These are phyloP conservation scores for Muscicapa striata DNA, from an alignment of 2,797 vertebrate species.

Conservation along the genomic window DNA sequence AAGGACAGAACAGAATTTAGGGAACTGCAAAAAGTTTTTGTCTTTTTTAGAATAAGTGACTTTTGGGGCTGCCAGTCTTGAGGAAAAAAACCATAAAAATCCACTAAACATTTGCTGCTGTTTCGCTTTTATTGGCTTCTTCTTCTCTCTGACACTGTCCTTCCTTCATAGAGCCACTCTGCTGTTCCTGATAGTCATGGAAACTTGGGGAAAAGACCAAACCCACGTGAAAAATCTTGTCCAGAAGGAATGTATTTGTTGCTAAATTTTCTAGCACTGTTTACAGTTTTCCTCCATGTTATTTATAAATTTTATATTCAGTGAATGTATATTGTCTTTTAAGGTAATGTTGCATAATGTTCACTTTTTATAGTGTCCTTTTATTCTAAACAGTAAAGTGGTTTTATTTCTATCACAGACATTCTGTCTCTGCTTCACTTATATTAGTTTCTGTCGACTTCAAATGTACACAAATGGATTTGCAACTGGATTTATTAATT, in stretches of 20 bases:
- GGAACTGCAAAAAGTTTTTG: neutral
- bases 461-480: neutral
- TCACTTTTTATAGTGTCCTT: slow-evolving; percentile 86
- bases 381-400: slow-evolving; percentile 86
- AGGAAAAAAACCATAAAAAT: neutral
- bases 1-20: neutral
- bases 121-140: slow-evolving; percentile 11
- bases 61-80: neutral
- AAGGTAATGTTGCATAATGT: slow-evolving; percentile 82
- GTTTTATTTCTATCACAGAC: slow-evolving; percentile 85
- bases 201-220: slow-evolving; percentile 67
- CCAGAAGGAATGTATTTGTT: slow-evolving; percentile 82
- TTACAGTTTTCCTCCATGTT: slow-evolving; percentile 84
- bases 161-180: slow-evolving; percentile 58
- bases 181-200: slow-evolving; percentile 70
- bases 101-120: neutral
- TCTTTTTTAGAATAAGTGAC: neutral
- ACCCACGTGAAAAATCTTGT: slow-evolving; percentile 72
- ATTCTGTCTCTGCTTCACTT: slow-evolving; percentile 64
- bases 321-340: slow-evolving; percentile 87
- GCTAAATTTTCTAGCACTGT: slow-evolving; percentile 84
- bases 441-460: slow-evolving; percentile 27
- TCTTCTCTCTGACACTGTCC: neutral
- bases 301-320: slow-evolving; percentile 88
- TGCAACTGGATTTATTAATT: neutral